A percentile compares a stretch with the other conserved stretches of the same genome.
phyloP scores from a whole-genome alignment of 2,113 vertebrate species.

The Pongo pygmaeus region DNA sequence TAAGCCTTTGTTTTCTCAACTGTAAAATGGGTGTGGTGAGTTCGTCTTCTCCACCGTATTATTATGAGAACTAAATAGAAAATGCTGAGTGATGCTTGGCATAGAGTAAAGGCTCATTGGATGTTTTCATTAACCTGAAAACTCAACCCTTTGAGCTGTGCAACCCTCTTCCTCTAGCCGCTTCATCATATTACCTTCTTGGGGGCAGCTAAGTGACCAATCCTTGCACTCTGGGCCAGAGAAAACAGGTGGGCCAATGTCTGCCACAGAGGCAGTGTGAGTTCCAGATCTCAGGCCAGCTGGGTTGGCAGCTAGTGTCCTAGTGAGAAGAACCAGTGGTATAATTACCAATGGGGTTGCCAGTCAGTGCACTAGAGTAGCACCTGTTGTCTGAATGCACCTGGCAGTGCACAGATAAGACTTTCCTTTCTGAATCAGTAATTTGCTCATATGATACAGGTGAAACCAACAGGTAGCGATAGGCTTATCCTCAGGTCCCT shows the following conservation, averaged over 20 bases:
- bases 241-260: neutral
- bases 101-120: neutral
- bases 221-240: neutral
- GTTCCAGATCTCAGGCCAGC: neutral
- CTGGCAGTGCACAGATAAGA: neutral
- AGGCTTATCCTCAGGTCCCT: neutral
- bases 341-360: neutral
- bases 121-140: neutral
- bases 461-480: neutral
- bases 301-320: neutral
- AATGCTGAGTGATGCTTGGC: neutral
- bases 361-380: no score
- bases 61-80: neutral
- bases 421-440: neutral
- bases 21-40: neutral
- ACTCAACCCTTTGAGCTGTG: neutral
- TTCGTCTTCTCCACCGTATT: neutral
- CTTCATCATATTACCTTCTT: neutral
- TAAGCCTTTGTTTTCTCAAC: neutral
- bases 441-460: neutral
- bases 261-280: no score
- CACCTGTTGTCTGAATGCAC: neutral
- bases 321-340: neutral
- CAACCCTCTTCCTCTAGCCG: neutral
- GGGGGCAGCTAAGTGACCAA: neutral